A percentile compares a stretch with the other conserved stretches of the same genome.
Conservation (phyloP, 2,113 vertebrate species). For the Dromiciops gliroides region DNA sequence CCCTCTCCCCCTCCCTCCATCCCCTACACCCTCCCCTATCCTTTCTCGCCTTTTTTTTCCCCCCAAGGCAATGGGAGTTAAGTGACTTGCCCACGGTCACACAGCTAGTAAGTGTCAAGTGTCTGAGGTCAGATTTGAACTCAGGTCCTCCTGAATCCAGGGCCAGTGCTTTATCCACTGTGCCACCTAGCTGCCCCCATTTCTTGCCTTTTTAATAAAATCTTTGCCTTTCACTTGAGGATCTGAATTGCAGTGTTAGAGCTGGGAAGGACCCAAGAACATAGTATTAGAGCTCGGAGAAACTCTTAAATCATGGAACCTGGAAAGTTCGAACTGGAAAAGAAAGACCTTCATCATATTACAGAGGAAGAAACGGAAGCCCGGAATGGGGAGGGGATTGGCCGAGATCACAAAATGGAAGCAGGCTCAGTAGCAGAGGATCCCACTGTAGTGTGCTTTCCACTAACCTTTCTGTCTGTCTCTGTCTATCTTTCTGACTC, state of each 20-base stretch:
- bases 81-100: too few relatives aligned
- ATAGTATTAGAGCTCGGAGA: not conserved
- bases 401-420: not conserved
- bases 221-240: not conserved
- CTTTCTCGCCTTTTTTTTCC: too few relatives aligned
- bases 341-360: not conserved
- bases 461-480: not conserved
- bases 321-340: not conserved
- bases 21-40: fast-evolving
- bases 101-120: too few relatives aligned
- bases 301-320: not conserved
- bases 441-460: not conserved
- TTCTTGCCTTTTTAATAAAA: not conserved
- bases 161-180: too few relatives aligned
- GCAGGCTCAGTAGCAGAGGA: not conserved
- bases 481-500: not conserved
- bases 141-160: too few relatives aligned
- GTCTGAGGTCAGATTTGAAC: too few relatives aligned
- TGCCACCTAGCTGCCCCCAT: too few relatives aligned
- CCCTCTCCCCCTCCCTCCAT: not conserved
- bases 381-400: not conserved
- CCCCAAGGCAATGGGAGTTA: too few relatives aligned
- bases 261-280: not conserved
- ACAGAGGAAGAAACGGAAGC: not conserved
- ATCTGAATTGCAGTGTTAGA: not conserved